Evolutionary conservation across 1,140 invertebrate species (phyloP).

Genomic region (Brachionus calyciflorus): DNA sequence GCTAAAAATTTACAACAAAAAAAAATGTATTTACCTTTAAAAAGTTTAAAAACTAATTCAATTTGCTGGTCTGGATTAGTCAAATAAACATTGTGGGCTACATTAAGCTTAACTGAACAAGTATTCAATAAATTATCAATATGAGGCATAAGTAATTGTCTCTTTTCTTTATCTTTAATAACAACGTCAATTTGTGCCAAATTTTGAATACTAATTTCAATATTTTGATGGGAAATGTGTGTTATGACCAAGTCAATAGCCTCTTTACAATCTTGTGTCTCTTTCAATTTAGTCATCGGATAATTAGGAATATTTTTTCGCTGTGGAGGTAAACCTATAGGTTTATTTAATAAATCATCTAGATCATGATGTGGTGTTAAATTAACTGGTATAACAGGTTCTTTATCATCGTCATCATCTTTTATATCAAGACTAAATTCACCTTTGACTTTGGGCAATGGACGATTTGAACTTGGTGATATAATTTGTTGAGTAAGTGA

Average conservation of each 20-base stretch:
- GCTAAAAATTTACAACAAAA: neutral
- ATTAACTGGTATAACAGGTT: slow-evolving; percentile 4
- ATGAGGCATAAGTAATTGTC: slow-evolving; percentile 59
- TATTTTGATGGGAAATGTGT: slow-evolving; percentile 69
- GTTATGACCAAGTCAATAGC: slow-evolving; percentile 64
- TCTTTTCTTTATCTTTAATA: slow-evolving; percentile 57
- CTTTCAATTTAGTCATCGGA: slow-evolving; percentile 37
- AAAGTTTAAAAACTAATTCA: slow-evolving; percentile 29
- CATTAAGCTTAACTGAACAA: slow-evolving; percentile 70
- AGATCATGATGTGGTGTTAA: slow-evolving; percentile 31
- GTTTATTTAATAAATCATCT: slow-evolving; percentile 30
- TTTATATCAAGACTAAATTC: slow-evolving; percentile 27
- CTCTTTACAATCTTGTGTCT: slow-evolving; percentile 54
- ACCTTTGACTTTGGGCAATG: slow-evolving; percentile 27
- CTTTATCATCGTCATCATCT: slow-evolving; percentile 38
- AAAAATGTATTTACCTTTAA: neutral
- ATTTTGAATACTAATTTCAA: slow-evolving; percentile 67
- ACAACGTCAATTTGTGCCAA: slow-evolving; percentile 65
- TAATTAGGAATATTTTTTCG: slow-evolving; percentile 21
- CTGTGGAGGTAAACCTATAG: slow-evolving; percentile 25
- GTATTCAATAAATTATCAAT: slow-evolving; percentile 73
- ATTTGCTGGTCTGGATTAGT: neutral
- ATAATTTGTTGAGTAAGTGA: slow-evolving; percentile 31
- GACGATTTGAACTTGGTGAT: neutral
- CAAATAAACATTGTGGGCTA: slow-evolving; percentile 63